Percentiles rank a stretch among this genome's conserved stretches.
phyloP scores from a whole-genome alignment of 2,888 invertebrate species.

The Rutpela maculata region DNA sequence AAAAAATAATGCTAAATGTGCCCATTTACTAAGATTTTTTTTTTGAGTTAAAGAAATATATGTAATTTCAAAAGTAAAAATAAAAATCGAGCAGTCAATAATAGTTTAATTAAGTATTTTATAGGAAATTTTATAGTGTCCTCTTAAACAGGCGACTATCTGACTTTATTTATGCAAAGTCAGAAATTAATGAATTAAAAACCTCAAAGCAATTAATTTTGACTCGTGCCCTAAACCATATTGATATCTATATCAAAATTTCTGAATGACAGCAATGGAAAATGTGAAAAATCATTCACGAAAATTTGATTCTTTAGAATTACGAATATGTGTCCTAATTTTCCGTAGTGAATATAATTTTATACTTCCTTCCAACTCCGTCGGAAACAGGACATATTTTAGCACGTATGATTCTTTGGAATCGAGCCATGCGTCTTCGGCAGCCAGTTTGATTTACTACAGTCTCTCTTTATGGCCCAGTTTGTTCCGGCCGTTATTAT shows the following conservation, averaged over 20 bases:
- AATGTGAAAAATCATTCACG: background rate
- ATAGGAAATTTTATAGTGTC: too few relatives aligned
- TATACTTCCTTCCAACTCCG: background rate
- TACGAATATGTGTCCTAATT: background rate
- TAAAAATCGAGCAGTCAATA: too few relatives aligned
- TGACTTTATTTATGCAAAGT: too few relatives aligned
- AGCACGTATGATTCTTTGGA: slow-evolving; percentile 67
- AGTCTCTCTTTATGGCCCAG: slow-evolving; percentile 81
- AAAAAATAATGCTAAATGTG: too few relatives aligned
- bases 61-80: too few relatives aligned
- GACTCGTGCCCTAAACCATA: too few relatives aligned
- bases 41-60: too few relatives aligned
- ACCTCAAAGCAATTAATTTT: too few relatives aligned
- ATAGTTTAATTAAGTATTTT: too few relatives aligned
- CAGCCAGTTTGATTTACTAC: slow-evolving; percentile 77
- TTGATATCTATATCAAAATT: background rate
- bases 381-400: slow-evolving; percentile 70
- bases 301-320: background rate
- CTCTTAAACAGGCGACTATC: too few relatives aligned
- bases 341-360: background rate
- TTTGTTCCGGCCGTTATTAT: slow-evolving; percentile 82
- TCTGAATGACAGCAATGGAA: background rate
- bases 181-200: too few relatives aligned
- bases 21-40: too few relatives aligned
- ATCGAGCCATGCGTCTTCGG: slow-evolving; percentile 57